A percentile compares a stretch with the other conserved stretches of the same genome.
These are phyloP conservation scores for Apostichopus parvimensis DNA, from an alignment of 35 echinoderm and acorn worm species.

Conservation along the genomic window DNA sequence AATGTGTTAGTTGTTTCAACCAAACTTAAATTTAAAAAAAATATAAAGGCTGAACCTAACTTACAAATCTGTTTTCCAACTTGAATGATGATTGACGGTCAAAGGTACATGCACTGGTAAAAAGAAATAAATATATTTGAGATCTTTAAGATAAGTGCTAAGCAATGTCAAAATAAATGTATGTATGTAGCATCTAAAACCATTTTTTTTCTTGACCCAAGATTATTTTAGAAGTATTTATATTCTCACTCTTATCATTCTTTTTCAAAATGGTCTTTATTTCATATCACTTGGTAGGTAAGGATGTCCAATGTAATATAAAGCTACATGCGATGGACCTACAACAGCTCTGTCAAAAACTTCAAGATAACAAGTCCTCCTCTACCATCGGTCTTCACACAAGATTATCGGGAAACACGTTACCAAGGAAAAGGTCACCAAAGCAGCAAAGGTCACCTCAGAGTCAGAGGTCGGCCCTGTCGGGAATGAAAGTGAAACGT, in stretches of 20 bases:
- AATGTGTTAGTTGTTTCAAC: too few relatives aligned
- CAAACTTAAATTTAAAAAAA: too few relatives aligned
- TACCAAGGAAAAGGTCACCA: neutral
- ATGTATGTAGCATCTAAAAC: too few relatives aligned
- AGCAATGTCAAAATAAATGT: too few relatives aligned
- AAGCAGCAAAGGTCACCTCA: neutral
- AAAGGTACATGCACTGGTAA: too few relatives aligned
- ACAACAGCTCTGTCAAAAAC: constrained; percentile 80
- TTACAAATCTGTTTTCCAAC: neutral
- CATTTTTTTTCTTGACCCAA: too few relatives aligned
- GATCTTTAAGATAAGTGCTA: too few relatives aligned
- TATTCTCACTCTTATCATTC: neutral
- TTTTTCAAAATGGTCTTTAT: neutral
- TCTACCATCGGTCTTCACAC: neutral
- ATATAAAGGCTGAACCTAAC: too few relatives aligned
- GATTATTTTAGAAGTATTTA: too few relatives aligned
- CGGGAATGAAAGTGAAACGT: constrained; percentile 5
- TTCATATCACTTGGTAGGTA: constrained; percentile 38
- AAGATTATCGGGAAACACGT: neutral
- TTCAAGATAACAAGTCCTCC: constrained; percentile 30
- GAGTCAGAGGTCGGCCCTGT: neutral
- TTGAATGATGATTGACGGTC: too few relatives aligned
- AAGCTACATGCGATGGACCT: constrained; percentile 74
- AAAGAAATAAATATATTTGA: too few relatives aligned
- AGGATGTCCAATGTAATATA: constrained; percentile 69